A percentile compares a stretch with the other conserved stretches of the same genome.
phyloP scores from a whole-genome alignment of 2,113 vertebrate genomes.

The Cebidichthys violaceus region DNA sequence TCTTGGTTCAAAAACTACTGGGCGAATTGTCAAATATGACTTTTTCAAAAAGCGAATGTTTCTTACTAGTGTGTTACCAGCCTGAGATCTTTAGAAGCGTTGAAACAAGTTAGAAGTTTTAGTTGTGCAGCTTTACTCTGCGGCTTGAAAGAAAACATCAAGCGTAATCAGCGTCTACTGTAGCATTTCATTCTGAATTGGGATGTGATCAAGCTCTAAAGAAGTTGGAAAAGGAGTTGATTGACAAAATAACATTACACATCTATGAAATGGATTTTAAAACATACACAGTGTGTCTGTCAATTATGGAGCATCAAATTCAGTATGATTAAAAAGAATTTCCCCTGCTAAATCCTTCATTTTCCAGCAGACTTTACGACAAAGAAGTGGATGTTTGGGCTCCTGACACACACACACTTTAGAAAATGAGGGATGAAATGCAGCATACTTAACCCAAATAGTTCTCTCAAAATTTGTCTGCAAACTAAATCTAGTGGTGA shows the following conservation, averaged over 20 bases:
- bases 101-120: neutral
- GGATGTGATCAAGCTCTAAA: neutral
- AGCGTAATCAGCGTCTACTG: neutral
- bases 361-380: neutral
- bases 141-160: neutral
- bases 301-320: neutral
- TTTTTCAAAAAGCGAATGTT: neutral
- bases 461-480: neutral
- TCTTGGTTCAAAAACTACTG: neutral
- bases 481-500: neutral
- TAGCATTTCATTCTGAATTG: neutral
- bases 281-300: neutral
- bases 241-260: neutral
- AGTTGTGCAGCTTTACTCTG: neutral
- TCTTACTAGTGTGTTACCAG: neutral
- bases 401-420: neutral
- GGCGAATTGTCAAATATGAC: neutral
- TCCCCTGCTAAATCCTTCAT: neutral
- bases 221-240: neutral
- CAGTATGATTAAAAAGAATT: neutral
- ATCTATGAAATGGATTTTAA: neutral
- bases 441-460: neutral
- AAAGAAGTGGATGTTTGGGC: neutral
- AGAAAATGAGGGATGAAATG: neutral
- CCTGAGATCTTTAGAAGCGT: neutral